Evolutionary conservation across 1,140 invertebrate genomes (phyloP).

Genomic region (Adoxophyes honmai): DNA sequence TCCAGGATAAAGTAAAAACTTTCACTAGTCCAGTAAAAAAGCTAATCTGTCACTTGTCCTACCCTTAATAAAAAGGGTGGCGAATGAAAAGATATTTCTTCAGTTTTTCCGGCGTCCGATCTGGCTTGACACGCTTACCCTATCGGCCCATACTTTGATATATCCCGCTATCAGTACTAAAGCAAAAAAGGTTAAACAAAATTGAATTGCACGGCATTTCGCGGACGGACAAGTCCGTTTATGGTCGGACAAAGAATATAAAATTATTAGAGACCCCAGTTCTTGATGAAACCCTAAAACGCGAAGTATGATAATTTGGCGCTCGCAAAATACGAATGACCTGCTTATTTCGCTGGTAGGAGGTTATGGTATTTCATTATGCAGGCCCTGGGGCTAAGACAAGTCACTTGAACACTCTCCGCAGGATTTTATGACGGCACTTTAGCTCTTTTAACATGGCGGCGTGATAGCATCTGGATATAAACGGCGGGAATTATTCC

Average conservation of each 20-base stretch:
- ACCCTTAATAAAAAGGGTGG: no score
- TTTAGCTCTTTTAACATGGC: conserved; percentile 9
- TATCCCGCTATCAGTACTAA: neutral
- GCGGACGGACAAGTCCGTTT: conserved; percentile 3
- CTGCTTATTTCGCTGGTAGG: conserved; percentile 3
- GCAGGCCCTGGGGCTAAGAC: conserved; percentile 8
- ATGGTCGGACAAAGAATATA: conserved; percentile 4
- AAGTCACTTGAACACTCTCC: conserved; percentile 5
- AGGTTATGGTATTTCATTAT: conserved; percentile 14
- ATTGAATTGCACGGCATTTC: neutral
- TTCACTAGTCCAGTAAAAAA: no score
- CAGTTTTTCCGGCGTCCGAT: no score
- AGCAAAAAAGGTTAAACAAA: neutral
- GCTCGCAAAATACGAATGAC: conserved; percentile 10
- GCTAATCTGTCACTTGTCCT: no score
- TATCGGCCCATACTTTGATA: no score
- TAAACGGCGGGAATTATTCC: neutral
- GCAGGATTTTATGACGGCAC: conserved; percentile 8
- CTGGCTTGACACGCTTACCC: no score
- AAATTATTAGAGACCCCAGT: conserved; percentile 9
- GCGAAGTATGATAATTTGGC: conserved; percentile 13
- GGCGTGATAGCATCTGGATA: neutral
- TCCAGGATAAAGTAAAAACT: no score
- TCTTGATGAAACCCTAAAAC: conserved; percentile 9
- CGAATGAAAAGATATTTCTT: no score